Evolutionary conservation across 2,797 vertebrate genomes (phyloP).

Genomic region (Valencia hispanica): DNA sequence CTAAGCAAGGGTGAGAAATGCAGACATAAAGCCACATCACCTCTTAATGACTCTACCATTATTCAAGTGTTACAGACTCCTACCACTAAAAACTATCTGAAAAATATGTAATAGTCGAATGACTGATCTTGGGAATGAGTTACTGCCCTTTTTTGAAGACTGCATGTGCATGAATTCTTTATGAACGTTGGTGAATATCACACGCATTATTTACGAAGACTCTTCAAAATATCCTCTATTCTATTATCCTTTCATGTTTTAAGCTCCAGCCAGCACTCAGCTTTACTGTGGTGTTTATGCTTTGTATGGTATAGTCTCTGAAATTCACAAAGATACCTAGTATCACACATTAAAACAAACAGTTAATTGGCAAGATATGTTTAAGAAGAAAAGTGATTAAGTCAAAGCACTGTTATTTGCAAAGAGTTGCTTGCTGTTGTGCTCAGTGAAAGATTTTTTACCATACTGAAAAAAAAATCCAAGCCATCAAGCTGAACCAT

Average conservation of each 20-base stretch:
- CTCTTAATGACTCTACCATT: constrained; percentile 64
- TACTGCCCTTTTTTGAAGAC: constrained; percentile 64
- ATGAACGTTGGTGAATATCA: constrained; percentile 67
- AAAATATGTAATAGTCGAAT: constrained; percentile 66
- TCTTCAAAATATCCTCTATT: constrained; percentile 59
- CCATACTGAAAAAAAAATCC: constrained; percentile 20
- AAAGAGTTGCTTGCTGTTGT: constrained; percentile 26
- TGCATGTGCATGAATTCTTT: constrained; percentile 71
- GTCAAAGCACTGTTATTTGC: background rate
- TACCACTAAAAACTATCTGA: constrained; percentile 53
- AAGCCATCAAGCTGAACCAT: constrained; percentile 36
- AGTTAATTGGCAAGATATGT: constrained; percentile 15
- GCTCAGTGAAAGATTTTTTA: background rate
- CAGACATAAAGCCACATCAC: constrained; percentile 61
- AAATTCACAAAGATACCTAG: constrained; percentile 5
- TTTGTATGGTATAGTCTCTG: background rate
- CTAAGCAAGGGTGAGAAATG: constrained; percentile 34
- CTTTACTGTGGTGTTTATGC: constrained; percentile 25
- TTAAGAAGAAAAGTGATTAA: constrained; percentile 15
- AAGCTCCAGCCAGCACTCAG: constrained; percentile 18
- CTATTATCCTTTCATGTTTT: constrained; percentile 52
- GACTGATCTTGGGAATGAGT: constrained; percentile 64
- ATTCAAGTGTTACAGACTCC: constrained; percentile 54
- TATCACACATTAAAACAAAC: constrained; percentile 22
- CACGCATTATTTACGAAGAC: constrained; percentile 71